Percentiles rank a stretch among this genome's conserved stretches.
Evolutionary conservation across 2,888 invertebrate genomes (phyloP).

Genomic region (Drosophila setosimentum): DNA sequence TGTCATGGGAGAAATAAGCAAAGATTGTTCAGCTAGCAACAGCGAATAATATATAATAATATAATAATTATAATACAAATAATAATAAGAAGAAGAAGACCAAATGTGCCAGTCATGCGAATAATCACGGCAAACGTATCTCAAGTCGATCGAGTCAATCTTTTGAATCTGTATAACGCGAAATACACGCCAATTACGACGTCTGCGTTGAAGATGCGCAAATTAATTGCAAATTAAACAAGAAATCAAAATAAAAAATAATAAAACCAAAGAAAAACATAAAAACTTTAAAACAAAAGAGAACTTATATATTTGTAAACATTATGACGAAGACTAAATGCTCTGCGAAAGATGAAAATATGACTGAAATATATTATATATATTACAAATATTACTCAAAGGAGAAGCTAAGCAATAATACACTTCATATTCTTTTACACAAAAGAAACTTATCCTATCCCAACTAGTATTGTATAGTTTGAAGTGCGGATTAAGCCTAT

Average conservation of each 20-base stretch:
- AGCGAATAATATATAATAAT: background rate
- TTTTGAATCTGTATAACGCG: slow-evolving; percentile 53
- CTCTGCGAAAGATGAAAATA: background rate
- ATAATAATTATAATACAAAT: background rate
- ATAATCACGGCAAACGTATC: slow-evolving; percentile 17
- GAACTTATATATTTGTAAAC: no score
- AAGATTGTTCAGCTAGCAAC: background rate
- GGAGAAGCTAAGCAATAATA: background rate
- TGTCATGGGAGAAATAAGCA: background rate
- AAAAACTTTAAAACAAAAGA: background rate
- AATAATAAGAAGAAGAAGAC: background rate
- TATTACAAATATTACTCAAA: background rate
- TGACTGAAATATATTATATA: background rate
- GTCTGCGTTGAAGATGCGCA: no score
- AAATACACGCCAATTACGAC: slow-evolving; percentile 68
- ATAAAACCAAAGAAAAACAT: background rate
- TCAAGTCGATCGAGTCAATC: slow-evolving; percentile 17
- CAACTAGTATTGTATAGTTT: background rate
- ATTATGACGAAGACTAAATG: background rate
- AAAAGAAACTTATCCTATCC: background rate
- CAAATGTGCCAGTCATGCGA: slow-evolving; percentile 30
- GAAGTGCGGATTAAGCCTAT: background rate
- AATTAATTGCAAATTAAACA: slow-evolving; percentile 68
- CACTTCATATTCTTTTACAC: background rate
- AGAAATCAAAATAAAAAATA: background rate